phyloP scores from a whole-genome alignment of 2,888 invertebrate genomes.

The Podotricha telesiphe region DNA sequence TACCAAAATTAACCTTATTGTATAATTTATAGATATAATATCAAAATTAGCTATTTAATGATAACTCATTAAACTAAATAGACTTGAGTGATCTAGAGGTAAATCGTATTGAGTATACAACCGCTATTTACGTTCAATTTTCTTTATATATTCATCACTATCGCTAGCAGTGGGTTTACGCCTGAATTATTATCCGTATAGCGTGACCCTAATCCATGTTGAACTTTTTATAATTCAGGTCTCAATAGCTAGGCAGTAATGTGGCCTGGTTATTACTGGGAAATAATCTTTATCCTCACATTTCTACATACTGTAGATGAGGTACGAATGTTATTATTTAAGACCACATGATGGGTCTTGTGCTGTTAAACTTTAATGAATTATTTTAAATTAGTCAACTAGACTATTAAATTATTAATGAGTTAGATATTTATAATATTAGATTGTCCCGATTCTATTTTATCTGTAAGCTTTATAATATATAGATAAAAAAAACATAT shows the following conservation, averaged over 20 bases:
- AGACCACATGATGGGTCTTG: no score
- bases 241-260: conserved; percentile 3
- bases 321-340: neutral
- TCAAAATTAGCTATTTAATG: neutral
- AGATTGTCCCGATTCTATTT: no score
- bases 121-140: conserved; percentile 9
- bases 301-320: neutral
- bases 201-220: conserved; percentile 22
- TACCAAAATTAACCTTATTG: no score
- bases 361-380: no score
- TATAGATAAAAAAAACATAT: no score
- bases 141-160: conserved; percentile 23
- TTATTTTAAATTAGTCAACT: no score
- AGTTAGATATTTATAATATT: no score
- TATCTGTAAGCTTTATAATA: no score
- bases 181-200: conserved; percentile 25
- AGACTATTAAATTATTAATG: no score
- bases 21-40: no score
- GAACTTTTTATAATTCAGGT: conserved; percentile 24
- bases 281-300: conserved; percentile 9
- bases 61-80: neutral
- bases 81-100: neutral
- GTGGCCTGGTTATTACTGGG: neutral
- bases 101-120: neutral
- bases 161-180: conserved; percentile 20